Evolutionary conservation across 2,888 invertebrate genomes (phyloP).

Genomic region (Campoletis raptor): DNA sequence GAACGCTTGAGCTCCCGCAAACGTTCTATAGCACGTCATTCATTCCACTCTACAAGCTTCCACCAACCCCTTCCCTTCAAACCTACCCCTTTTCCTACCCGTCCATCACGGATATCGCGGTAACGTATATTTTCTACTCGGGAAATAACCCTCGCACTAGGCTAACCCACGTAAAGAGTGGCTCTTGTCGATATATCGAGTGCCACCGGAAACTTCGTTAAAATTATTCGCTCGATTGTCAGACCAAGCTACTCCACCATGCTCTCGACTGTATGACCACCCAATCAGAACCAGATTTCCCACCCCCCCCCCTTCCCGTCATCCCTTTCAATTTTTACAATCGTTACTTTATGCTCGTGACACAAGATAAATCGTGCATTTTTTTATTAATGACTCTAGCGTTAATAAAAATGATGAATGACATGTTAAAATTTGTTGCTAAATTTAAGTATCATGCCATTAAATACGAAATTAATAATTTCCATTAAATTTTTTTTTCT

Average conservation of each 20-base stretch:
- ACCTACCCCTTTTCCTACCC: background rate
- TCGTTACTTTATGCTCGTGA: background rate
- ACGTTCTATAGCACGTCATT: conserved; percentile 45
- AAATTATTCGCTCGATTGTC: conserved; percentile 72
- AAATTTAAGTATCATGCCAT: background rate
- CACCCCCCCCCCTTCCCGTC: background rate
- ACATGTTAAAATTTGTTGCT: background rate
- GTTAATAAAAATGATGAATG: background rate
- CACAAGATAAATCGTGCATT: background rate
- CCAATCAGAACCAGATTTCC: conserved; percentile 28
- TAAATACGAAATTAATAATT: background rate
- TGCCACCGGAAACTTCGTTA: conserved; percentile 68
- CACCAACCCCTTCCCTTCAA: background rate
- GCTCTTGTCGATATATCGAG: conserved; percentile 67
- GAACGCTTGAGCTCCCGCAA: conserved; percentile 48
- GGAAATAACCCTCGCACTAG: conserved; percentile 32
- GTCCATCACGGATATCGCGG: conserved; percentile 28
- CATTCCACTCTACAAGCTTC: conserved; percentile 36
- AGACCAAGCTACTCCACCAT: conserved; percentile 11
- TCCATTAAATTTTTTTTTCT: background rate
- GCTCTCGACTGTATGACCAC: conserved; percentile 6
- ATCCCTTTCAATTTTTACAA: background rate
- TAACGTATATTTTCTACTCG: conserved; percentile 45
- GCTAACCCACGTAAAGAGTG: conserved; percentile 47
- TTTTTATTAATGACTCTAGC: background rate